Evolutionary conservation across 1,140 invertebrate species (phyloP).

Genomic region (Wiebesia pumilae): DNA sequence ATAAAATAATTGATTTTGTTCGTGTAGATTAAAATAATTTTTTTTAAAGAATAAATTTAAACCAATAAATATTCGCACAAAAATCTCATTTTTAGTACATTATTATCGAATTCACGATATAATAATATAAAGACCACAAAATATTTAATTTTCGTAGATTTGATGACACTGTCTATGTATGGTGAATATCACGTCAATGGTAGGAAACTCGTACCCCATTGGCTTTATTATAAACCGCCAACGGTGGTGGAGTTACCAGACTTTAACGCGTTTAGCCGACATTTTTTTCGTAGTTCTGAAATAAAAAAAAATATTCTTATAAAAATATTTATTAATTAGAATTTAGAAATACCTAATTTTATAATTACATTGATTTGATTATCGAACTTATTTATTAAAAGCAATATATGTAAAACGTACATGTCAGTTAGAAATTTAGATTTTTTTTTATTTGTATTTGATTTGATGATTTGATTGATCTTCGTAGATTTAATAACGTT

Average conservation of each 20-base stretch:
- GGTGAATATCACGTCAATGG: conserved; percentile 61
- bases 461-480: no score
- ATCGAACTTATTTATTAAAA: no score
- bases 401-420: no score
- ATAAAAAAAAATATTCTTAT: conserved; percentile 1
- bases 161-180: background rate
- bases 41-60: no score
- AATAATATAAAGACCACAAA: background rate
- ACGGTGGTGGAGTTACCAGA: conserved; percentile 73
- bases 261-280: conserved; percentile 59
- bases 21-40: no score
- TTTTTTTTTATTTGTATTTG: no score
- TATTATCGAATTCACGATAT: background rate
- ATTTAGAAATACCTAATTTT: background rate
- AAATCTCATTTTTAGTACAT: no score
- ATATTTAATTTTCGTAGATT: no score
- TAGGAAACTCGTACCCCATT: conserved; percentile 72
- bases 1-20: no score
- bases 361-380: background rate
- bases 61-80: no score
- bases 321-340: background rate
- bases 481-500: no score
- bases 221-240: conserved; percentile 65
- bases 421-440: no score
- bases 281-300: background rate